Evolutionary conservation across 2,797 vertebrate genomes (phyloP), one percentile per base, ranked within the genome.

Genomic region (Sciurus carolinensis): DNA sequence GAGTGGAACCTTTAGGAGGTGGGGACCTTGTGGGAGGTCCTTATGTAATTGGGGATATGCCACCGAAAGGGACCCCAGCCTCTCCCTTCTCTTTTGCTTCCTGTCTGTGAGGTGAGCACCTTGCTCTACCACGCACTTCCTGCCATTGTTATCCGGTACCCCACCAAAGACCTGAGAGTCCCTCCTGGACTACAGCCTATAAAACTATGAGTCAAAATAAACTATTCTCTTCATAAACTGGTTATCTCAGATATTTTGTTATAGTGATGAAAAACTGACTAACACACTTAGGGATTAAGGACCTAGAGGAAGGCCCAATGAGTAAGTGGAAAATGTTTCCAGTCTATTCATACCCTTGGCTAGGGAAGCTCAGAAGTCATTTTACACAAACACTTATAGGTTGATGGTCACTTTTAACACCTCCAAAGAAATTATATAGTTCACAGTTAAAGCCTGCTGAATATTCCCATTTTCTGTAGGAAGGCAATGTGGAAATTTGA

Each of bases 401-500:
- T 62, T 76, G 84, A 85, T n/a, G 57, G 24, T 24, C 3, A 91
- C 22, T n/a, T 96, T 90, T 81, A 39, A 87, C 0, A 18, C 54
- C 36, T 26, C 59, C 59, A 33, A 91, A 92, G 64, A 95, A 79
- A 59, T 28, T 15, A 13, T 64, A 87, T 1, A 36, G n/a, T 50
- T 94, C 39, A 88, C 1, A 93, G 28, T 20, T 50, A 94, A 54
- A 87, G 10, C 22, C 62, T 82, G 50, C 12, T 62, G 9, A 91
- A 75, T 52, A 91, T 44, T 50, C 33, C 86, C 44, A 22, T 72
- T 91, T 83, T 81, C 75, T 75, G n/a, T 54, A 89, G 84, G 44
- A 94, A 97, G 47, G 47, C 76, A 94, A 67, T 57, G 59, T 85
- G 44, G 18, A 95, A 59, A 12, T 84, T 95, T 22, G 79, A 88